Base-by-base conservation (phyloP, 2,113 vertebrate species). In the Microcebus tavaratra region DNA sequence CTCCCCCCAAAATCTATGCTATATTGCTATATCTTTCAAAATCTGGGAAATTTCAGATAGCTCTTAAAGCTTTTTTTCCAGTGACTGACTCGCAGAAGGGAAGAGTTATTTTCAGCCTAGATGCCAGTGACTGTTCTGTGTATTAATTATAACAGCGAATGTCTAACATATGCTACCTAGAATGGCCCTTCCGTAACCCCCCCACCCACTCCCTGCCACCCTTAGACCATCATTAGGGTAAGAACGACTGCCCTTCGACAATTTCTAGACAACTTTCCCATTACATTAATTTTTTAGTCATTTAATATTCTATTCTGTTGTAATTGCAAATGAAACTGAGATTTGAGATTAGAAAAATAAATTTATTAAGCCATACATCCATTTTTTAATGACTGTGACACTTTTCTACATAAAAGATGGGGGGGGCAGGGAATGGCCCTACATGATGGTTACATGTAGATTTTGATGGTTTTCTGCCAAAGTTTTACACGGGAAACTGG, bases 401-500 rank as follows among this genome's bases (percentile, higher is more conserved):
- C 94, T 94, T 92, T 88, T 92, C 82, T 98, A 82, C 36, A 55
- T 68, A 95, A 89, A 76, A 42, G 39, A 85, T 55, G 91, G 63
- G 79, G 31, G 31, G 84, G 80, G 81, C 53, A n/a, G 81, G 96
- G 95, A 97, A 42, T 68, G 94, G 78, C 97, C 85, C 92, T 72
- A 50, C 91, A 67, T 88, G 93, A 93, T 76, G 97, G 94, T 95
- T 97, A 94, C 55, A 95, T 97, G 94, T 65, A 78, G 81, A 80
- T 96, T 75, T 92, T 89, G 81, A 91, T 83, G 96, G 88, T 95
- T 88, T 94, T 86, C 84, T 97, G 80, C 84, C 97, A 98, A 99
- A 98, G 98, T 99, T 98, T 98, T 97, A 97, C 97, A 98, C 29
- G 76, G 93, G 93, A 97, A 98, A 97, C 50, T 94, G 97, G 94